A percentile compares a stretch with the other conserved stretches of the same genome.
Evolutionary conservation across 2,797 vertebrate genomes (phyloP).

Genomic region (Gambusia yucatana): DNA sequence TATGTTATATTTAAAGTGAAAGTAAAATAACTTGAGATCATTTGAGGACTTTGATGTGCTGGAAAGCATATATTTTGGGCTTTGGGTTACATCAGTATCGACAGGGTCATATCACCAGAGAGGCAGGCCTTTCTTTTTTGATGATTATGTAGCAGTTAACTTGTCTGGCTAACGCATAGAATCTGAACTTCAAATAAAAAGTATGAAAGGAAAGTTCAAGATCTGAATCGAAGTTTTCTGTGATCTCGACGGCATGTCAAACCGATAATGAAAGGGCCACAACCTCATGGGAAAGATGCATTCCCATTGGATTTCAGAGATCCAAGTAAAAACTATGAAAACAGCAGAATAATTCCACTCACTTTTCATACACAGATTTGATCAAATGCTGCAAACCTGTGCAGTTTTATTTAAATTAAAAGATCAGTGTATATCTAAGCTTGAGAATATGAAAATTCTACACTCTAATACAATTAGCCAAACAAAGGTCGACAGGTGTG

Average conservation of each 20-base stretch:
- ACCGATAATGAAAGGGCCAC: slow-evolving; percentile 41
- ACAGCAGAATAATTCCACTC: background rate
- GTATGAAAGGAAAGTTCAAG: slow-evolving; percentile 46
- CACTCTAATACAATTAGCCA: background rate
- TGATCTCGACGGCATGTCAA: slow-evolving; percentile 60
- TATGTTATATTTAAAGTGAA: background rate
- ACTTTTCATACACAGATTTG: background rate
- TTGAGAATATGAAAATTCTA: background rate
- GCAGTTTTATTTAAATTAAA: background rate
- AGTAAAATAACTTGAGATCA: slow-evolving; percentile 4
- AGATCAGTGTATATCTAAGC: background rate
- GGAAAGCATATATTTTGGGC: slow-evolving; percentile 15
- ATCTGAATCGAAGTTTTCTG: slow-evolving; percentile 31
- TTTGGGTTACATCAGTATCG: slow-evolving; percentile 48
- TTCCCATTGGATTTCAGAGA: slow-evolving; percentile 52
- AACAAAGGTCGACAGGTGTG: too few species aligned
- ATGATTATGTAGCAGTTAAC: slow-evolving; percentile 47
- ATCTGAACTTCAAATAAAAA: slow-evolving; percentile 30
- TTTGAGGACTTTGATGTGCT: background rate
- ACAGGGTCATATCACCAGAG: slow-evolving; percentile 47
- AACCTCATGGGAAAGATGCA: slow-evolving; percentile 32
- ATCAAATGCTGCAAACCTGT: background rate
- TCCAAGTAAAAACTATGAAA: background rate
- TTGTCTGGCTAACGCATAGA: slow-evolving; percentile 26
- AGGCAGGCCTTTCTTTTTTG: slow-evolving; percentile 41